Base-by-base conservation (phyloP, 2,797 vertebrate genomes). In the Microctenopoma lineatum region DNA sequence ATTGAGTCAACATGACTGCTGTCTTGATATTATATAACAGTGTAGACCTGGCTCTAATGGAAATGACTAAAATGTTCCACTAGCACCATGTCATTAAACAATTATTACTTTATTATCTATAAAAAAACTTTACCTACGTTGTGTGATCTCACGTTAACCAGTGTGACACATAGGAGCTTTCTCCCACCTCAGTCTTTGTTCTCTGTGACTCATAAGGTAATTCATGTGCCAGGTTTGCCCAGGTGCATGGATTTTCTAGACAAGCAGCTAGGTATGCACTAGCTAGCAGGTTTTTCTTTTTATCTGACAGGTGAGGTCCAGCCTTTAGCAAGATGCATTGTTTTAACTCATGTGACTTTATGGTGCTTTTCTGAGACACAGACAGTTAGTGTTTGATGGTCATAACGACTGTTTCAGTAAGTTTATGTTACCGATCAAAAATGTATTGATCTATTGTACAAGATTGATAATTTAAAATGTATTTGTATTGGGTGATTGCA, bases 161-260 rank as follows among this genome's bases (percentile, higher is more conserved):
- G 14, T 10, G 13, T 77, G 32, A 64, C 47, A 9, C 48, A 56
- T 25, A 48, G 21, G 41, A 44, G 26, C 32, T 47, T 69, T 53
- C 26, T 75, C 1, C 42, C 32, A 16, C 56, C 18, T 55, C 18
- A 50, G 15, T 59, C 39, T 73, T 79, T 73, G 29, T 55, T 60
- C 15, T 42, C 14, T 42, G 26, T 82, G 68, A 85, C 63, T 77
- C 57, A 75, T 65, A 5, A 47, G 25, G 77, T 73, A 45, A 70
- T 68, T 34, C 52, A 44, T 70, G 18, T 8, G 9, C 14, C 72
- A 26, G 50, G 62, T 69, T 57, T 55, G 47, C 46, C 47, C 51
- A 27, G 12, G 16, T 75, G 32, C 7, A 34, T 34, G 32, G 7
- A 8, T 34, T 34, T 34, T 7, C 32, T 57, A 74, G 34, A 0